A percentile compares a stretch with the other conserved stretches of the same genome.
Evolutionary conservation across 2,797 vertebrate species (phyloP).

Genomic region (Rhinella marina): DNA sequence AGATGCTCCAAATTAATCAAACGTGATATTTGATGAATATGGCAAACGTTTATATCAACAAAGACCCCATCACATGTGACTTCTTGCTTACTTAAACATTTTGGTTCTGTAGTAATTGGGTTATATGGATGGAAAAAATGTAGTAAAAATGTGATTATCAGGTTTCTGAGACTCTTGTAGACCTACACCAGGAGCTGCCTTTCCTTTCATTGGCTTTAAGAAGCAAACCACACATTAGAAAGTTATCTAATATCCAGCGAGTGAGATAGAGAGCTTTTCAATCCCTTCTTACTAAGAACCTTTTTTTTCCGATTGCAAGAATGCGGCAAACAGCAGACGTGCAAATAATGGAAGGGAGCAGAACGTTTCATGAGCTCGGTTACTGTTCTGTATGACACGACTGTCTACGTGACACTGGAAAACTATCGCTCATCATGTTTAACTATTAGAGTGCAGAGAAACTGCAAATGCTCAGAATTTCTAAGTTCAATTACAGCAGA

Average conservation of each 20-base stretch:
- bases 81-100: not conserved
- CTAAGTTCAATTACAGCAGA: not conserved
- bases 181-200: not conserved
- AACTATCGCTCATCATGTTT: conserved; percentile 23
- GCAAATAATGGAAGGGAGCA: not conserved
- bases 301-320: conserved; percentile 4
- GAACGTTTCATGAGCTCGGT: conserved; percentile 11
- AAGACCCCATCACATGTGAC: no score
- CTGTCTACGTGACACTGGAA: not conserved
- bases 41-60: no score
- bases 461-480: not conserved
- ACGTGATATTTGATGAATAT: no score
- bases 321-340: conserved; percentile 16
- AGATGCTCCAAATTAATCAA: no score
- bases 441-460: not conserved
- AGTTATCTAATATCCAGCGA: not conserved
- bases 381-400: not conserved
- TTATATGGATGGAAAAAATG: not conserved
- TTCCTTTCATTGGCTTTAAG: not conserved
- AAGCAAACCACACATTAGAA: conserved; percentile 19
- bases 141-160: not conserved
- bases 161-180: not conserved
- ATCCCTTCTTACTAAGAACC: conserved; percentile 2
- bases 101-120: not conserved
- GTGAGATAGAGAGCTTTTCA: not conserved